Percentiles rank a stretch among this genome's conserved stretches.
These are phyloP conservation scores for Rhineura floridana DNA, from an alignment of 2,113 vertebrate species.

Conservation along the genomic window DNA sequence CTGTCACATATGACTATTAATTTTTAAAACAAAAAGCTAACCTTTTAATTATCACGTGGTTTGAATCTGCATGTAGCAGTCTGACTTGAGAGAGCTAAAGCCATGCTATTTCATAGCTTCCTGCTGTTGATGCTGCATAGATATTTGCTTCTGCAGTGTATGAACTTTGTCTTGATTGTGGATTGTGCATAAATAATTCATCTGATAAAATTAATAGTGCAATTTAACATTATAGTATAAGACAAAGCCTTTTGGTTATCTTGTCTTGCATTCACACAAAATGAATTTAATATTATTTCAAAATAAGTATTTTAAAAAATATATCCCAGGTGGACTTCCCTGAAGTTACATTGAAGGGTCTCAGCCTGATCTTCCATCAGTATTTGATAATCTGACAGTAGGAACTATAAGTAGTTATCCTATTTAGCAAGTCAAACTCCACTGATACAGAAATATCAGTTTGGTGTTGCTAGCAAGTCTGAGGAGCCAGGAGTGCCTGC, in stretches of 20 bases:
- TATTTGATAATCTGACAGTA: neutral
- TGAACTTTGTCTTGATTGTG: slow-evolving; percentile 39
- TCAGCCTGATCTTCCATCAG: neutral
- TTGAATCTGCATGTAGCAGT: slow-evolving; percentile 13
- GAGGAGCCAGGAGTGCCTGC: neutral
- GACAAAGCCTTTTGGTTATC: neutral
- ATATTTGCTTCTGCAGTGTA: slow-evolving; percentile 59
- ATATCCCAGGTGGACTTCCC: too few relatives aligned
- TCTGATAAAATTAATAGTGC: neutral
- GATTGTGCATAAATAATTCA: neutral
- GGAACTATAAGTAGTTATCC: neutral
- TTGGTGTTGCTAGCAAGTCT: neutral
- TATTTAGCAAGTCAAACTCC: neutral
- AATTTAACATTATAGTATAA: neutral
- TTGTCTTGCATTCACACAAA: neutral
- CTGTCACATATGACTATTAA: slow-evolving; percentile 5
- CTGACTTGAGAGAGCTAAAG: slow-evolving; percentile 30
- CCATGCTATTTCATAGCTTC: slow-evolving; percentile 44
- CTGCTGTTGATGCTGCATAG: slow-evolving; percentile 46
- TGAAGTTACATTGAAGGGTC: neutral
- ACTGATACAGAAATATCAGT: neutral
- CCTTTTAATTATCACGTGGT: slow-evolving; percentile 33
- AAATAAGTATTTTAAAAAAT: neutral
- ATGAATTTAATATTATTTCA: neutral
- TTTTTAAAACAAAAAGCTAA: slow-evolving; percentile 20